Evolutionary conservation across 2,797 vertebrate genomes (phyloP).

Genomic region (Gila robusta): DNA sequence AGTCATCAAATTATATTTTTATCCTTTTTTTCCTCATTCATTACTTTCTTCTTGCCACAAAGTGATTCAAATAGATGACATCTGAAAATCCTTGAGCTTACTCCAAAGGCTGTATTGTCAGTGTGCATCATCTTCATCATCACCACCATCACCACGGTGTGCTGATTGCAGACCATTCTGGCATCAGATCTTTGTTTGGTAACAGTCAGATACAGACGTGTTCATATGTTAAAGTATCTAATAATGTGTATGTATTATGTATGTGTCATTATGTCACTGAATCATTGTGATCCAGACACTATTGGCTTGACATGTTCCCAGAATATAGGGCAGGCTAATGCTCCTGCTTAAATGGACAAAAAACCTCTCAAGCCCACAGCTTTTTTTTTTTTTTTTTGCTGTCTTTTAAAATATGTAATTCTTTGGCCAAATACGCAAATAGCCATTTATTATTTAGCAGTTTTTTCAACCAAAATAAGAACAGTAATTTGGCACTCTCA

Average conservation of each 20-base stretch:
- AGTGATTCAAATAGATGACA: slow-evolving; percentile 40
- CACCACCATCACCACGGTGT: slow-evolving; percentile 56
- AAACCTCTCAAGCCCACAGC: slow-evolving; percentile 24
- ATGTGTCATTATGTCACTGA: slow-evolving; percentile 34
- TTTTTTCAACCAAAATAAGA: neutral
- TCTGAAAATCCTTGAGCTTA: slow-evolving; percentile 53
- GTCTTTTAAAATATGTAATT: neutral
- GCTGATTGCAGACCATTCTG: slow-evolving; percentile 18
- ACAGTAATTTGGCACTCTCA: neutral
- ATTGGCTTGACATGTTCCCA: slow-evolving; percentile 31
- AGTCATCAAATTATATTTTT: neutral
- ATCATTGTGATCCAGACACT: slow-evolving; percentile 34
- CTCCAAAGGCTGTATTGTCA: slow-evolving; percentile 69
- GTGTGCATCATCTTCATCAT: slow-evolving; percentile 55
- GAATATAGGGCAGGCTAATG: slow-evolving; percentile 33
- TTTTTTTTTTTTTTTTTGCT: neutral
- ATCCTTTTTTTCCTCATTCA: slow-evolving; percentile 40
- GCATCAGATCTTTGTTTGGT: neutral
- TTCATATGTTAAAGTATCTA: neutral
- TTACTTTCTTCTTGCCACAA: slow-evolving; percentile 50
- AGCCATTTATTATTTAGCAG: neutral
- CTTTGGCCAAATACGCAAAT: neutral
- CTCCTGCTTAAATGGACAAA: slow-evolving; percentile 1
- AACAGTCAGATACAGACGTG: neutral
- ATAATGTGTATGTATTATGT: neutral